These are phyloP conservation scores for Hippocampus barbouri DNA, from an alignment of 2,113 vertebrate species.

Conservation along the genomic window DNA sequence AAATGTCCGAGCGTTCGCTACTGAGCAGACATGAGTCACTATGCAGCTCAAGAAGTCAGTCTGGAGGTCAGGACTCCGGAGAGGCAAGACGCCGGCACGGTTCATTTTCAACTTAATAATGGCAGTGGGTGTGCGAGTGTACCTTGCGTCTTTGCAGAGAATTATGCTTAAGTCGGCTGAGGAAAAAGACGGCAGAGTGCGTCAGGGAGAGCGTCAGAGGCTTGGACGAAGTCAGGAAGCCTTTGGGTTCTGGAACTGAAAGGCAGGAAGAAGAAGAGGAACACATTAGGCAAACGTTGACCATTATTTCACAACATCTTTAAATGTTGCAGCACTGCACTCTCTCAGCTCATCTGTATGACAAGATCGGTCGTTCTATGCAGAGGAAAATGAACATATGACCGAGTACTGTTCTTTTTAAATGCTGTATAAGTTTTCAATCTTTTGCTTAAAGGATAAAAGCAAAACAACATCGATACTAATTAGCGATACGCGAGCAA, in stretches of 20 bases:
- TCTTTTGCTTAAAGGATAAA: too few species aligned
- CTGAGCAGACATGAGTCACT: conserved; percentile 17
- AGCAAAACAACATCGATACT: too few species aligned
- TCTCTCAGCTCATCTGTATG: not conserved
- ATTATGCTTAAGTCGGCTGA: conserved; percentile 86
- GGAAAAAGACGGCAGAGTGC: conserved; percentile 80
- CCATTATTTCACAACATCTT: conserved; percentile 5
- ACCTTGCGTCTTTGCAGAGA: conserved; percentile 78
- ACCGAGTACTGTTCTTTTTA: not conserved
- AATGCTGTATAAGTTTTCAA: too few species aligned
- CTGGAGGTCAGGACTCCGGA: conserved; percentile 1
- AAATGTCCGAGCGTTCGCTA: conserved; percentile 4
- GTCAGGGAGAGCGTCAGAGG: conserved; percentile 51
- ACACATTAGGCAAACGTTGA: conserved; percentile 10
- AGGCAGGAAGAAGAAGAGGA: conserved; percentile 9
- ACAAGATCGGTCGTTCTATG: too few species aligned
- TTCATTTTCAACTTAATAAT: not conserved
- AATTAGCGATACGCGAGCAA: too few species aligned
- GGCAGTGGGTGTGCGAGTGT: conserved; percentile 6
- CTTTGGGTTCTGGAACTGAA: conserved; percentile 49
- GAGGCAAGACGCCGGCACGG: conserved; percentile 11
- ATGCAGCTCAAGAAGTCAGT: not conserved
- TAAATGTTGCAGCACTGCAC: conserved; percentile 10
- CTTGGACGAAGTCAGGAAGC: conserved; percentile 44
- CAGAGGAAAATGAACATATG: too few species aligned